Evolutionary conservation across 2,113 vertebrate genomes (phyloP).

Genomic region (Butorides virescens): DNA sequence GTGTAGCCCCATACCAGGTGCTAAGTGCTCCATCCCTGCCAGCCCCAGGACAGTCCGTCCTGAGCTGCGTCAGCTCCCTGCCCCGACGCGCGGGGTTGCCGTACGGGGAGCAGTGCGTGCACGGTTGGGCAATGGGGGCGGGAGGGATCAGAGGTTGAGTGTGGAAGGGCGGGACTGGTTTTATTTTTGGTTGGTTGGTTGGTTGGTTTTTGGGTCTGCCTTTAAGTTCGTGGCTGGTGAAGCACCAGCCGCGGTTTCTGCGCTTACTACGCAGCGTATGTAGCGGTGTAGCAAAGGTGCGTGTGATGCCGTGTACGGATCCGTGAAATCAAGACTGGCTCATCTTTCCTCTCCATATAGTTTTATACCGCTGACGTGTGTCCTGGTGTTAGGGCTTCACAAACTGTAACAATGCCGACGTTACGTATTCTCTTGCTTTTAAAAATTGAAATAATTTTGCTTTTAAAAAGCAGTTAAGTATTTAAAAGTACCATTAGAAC

Average conservation of each 20-base stretch:
- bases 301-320: not conserved
- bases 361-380: not conserved
- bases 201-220: not conserved
- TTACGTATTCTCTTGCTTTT: not conserved
- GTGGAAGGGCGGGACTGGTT: not conserved
- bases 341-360: not conserved
- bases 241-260: not conserved
- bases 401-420: not conserved
- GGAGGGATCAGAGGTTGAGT: not conserved
- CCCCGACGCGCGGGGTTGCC: not conserved
- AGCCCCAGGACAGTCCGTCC: too few species aligned
- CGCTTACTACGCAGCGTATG: not conserved
- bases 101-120: rapidly evolving
- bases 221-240: not conserved
- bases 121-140: too few species aligned
- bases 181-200: not conserved
- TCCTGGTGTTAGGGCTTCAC: not conserved
- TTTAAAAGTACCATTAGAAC: not conserved
- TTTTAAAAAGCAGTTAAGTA: not conserved
- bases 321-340: not conserved
- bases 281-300: not conserved
- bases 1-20: not conserved
- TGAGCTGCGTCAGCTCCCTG: not conserved
- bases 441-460: not conserved
- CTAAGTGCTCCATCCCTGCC: not conserved